Conservation (phyloP, 2,888 invertebrate species). For the Sclerodermus sp. region DNA sequence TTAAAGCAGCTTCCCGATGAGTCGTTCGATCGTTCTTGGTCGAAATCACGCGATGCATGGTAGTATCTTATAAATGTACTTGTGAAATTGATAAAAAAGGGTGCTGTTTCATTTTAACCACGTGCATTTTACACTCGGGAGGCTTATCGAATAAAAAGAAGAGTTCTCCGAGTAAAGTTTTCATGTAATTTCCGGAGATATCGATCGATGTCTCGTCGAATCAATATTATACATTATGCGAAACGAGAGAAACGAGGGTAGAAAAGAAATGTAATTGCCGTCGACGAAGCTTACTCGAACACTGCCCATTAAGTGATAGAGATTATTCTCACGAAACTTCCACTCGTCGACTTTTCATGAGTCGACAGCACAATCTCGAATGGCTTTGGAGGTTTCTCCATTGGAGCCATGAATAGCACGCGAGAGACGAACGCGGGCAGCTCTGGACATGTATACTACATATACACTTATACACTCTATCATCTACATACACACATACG, state of each 20-base stretch:
- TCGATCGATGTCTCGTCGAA: too few relatives aligned
- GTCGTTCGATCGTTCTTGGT: too few relatives aligned
- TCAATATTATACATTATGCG: too few relatives aligned
- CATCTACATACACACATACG: constrained; percentile 3
- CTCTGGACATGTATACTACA: background rate
- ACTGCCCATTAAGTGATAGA: constrained; percentile 22
- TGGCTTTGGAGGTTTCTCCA: background rate
- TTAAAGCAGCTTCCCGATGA: too few relatives aligned
- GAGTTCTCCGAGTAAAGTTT: background rate
- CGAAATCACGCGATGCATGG: too few relatives aligned
- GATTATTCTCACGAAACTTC: background rate
- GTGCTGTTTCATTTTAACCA: too few relatives aligned
- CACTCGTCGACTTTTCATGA: background rate
- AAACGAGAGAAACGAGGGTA: too few relatives aligned
- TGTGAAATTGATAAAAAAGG: too few relatives aligned
- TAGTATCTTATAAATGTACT: too few relatives aligned
- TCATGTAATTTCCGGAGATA: too few relatives aligned
- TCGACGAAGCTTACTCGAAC: constrained; percentile 15
- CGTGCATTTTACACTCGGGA: too few relatives aligned
- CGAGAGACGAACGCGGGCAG: background rate
- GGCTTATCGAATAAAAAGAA: background rate
- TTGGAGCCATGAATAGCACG: background rate
- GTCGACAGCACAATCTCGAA: background rate
- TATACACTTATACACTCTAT: background rate
- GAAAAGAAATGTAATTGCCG: background rate